phyloP scores from a whole-genome alignment of 2,113 vertebrate genomes.

The Bombycilla garrulus region DNA sequence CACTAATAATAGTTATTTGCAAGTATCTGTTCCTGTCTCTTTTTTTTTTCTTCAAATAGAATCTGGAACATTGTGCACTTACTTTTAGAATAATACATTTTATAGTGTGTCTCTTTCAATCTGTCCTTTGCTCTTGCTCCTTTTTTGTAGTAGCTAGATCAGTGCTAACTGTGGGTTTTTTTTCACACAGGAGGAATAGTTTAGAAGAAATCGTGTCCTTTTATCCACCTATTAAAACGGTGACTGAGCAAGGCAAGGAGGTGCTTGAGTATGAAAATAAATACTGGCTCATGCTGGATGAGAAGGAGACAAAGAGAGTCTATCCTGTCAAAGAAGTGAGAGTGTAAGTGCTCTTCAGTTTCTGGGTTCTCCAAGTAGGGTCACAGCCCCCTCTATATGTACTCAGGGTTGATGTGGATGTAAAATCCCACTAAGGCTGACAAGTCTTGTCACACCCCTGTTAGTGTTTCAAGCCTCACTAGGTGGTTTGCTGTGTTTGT shows the following conservation, averaged over 20 bases:
- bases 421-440: neutral
- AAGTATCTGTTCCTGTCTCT: neutral
- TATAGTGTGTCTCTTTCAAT: neutral
- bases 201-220: conserved; percentile 82
- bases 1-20: neutral
- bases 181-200: conserved; percentile 73
- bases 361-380: neutral
- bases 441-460: neutral
- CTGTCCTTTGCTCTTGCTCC: neutral
- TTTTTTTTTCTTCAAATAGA: neutral
- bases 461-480: neutral
- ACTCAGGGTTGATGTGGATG: neutral
- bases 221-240: conserved; percentile 86
- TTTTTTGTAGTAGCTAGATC: neutral
- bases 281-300: conserved; percentile 95
- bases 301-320: conserved; percentile 70
- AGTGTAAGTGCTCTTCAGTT: conserved; percentile 75
- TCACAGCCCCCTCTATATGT: neutral
- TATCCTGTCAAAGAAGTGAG: conserved; percentile 85
- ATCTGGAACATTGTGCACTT: neutral
- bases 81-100: neutral
- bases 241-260: conserved; percentile 87
- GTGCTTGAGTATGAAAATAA: conserved; percentile 90
- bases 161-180: conserved; percentile 11
- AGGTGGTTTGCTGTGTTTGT: neutral